Percentiles rank a stretch among this genome's conserved stretches.
Evolutionary conservation across 1,140 invertebrate species (phyloP).

Genomic region (Manduca sexta): DNA sequence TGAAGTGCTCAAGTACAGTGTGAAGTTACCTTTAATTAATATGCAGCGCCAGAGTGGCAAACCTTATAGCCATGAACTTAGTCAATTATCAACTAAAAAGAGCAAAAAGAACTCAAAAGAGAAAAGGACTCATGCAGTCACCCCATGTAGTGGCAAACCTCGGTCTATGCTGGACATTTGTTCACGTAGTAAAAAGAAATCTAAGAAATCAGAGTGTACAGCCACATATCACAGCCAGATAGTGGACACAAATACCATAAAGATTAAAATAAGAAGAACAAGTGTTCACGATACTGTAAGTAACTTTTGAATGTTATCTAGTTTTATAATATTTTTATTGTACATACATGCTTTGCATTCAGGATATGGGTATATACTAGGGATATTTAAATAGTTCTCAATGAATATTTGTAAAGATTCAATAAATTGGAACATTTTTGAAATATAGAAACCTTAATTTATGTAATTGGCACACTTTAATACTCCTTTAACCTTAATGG

Average conservation of each 20-base stretch:
- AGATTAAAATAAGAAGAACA: slow-evolving; percentile 67
- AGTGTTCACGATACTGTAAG: slow-evolving; percentile 55
- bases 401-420: too few species aligned
- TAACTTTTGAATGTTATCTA: slow-evolving; percentile 6
- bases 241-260: slow-evolving; percentile 64
- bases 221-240: slow-evolving; percentile 71
- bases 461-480: too few species aligned
- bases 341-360: too few species aligned
- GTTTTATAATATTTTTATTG: not conserved
- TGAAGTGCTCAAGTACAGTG: slow-evolving; percentile 60
- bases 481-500: too few species aligned
- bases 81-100: slow-evolving; percentile 70
- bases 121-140: slow-evolving; percentile 58
- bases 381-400: too few species aligned
- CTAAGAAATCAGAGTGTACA: slow-evolving; percentile 58
- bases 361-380: too few species aligned
- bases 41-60: slow-evolving; percentile 62
- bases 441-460: too few species aligned
- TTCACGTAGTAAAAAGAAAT: slow-evolving; percentile 68
- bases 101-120: slow-evolving; percentile 61
- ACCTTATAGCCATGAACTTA: slow-evolving; percentile 72
- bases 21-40: slow-evolving; percentile 65
- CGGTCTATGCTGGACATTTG: slow-evolving; percentile 67
- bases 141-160: slow-evolving; percentile 69
- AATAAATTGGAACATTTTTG: too few species aligned